A percentile compares a stretch with the other conserved stretches of the same genome.
Conservation (phyloP, 2,888 invertebrate species). For the Cryptus armator region DNA sequence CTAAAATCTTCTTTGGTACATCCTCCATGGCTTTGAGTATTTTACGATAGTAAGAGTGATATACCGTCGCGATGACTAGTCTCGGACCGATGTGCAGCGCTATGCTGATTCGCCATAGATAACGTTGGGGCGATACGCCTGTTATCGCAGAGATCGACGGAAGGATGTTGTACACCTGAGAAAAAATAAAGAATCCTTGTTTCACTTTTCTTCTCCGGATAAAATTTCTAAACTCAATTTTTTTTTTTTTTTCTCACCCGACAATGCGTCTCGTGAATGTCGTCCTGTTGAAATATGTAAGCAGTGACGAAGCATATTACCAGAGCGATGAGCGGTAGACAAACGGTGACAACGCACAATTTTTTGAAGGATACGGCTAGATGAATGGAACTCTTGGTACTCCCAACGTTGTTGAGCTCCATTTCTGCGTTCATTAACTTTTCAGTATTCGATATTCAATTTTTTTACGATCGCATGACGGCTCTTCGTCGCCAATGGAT, state of each 20-base stretch:
- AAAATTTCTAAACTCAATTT: neutral
- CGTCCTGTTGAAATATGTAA: slow-evolving; percentile 95
- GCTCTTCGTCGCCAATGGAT: slow-evolving; percentile 6
- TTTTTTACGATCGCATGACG: slow-evolving; percentile 47
- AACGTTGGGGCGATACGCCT: slow-evolving; percentile 96
- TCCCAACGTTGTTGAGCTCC: slow-evolving; percentile 82
- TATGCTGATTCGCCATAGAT: slow-evolving; percentile 96
- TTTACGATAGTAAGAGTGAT: slow-evolving; percentile 92
- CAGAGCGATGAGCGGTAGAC: slow-evolving; percentile 94
- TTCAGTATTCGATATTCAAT: slow-evolving; percentile 27
- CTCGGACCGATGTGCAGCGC: slow-evolving; percentile 97
- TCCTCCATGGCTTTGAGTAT: slow-evolving; percentile 88
- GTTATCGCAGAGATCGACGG: slow-evolving; percentile 98
- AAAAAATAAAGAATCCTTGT: slow-evolving; percentile 71
- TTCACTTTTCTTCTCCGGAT: neutral
- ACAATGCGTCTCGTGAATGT: slow-evolving; percentile 98
- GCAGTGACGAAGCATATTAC: slow-evolving; percentile 95
- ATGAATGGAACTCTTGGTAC: slow-evolving; percentile 87
- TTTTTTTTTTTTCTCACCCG: slow-evolving; percentile 88
- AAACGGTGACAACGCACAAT: slow-evolving; percentile 93
- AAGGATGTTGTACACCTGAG: slow-evolving; percentile 96
- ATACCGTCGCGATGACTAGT: slow-evolving; percentile 94
- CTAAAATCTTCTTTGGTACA: slow-evolving; percentile 79
- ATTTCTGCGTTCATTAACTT: slow-evolving; percentile 69
- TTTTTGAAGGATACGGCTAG: slow-evolving; percentile 91